Percentiles rank a stretch among this genome's conserved stretches.
Evolutionary conservation across 2,797 vertebrate species (phyloP).

Genomic region (Eulemur rubriventer): DNA sequence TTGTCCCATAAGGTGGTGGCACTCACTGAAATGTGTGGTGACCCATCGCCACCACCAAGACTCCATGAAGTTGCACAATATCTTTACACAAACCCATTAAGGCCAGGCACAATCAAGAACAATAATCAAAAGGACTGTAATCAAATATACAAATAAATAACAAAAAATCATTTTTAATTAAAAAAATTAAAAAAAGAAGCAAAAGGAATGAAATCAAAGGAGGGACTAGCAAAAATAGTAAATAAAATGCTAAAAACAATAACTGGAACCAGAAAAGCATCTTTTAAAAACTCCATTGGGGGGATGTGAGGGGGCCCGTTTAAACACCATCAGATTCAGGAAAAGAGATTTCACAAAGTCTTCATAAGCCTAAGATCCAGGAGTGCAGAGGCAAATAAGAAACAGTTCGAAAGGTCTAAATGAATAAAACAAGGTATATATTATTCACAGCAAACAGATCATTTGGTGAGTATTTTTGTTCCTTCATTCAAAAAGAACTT

Average conservation of each 20-base stretch:
- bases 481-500: background rate
- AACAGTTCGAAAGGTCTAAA: background rate
- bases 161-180: background rate
- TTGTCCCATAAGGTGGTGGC: background rate
- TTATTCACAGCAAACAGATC: background rate
- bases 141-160: background rate
- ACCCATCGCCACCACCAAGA: background rate
- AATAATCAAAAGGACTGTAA: background rate
- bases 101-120: background rate
- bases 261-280: background rate
- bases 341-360: background rate
- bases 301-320: background rate
- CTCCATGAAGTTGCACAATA: background rate
- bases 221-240: background rate
- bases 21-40: background rate
- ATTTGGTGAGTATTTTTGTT: background rate
- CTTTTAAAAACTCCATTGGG: background rate
- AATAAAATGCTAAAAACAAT: background rate
- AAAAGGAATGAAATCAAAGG: slow-evolving; percentile 3
- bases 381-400: background rate
- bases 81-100: background rate
- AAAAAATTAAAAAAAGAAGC: background rate
- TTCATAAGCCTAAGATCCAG: background rate
- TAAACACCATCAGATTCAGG: background rate
- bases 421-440: background rate